phyloP scores from a whole-genome alignment of 2,888 invertebrate genomes.

The Epirrhoe alternata region DNA sequence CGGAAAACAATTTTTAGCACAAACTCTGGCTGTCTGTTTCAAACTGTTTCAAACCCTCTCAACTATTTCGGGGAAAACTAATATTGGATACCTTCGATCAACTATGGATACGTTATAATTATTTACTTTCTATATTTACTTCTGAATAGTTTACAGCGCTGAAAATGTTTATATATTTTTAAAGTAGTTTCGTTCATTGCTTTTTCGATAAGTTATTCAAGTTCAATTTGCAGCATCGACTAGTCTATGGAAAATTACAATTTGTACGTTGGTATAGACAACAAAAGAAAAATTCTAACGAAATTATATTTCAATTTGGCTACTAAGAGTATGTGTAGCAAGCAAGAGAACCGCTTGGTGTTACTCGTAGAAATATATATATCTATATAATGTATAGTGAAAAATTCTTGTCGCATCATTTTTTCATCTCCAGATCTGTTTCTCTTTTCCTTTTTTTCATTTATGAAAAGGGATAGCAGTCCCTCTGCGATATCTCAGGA shows the following conservation, averaged over 20 bases:
- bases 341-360: too few relatives aligned
- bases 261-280: too few relatives aligned
- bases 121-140: background rate
- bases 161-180: too few relatives aligned
- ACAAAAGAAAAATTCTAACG: too few relatives aligned
- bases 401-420: background rate
- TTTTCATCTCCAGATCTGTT: background rate
- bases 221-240: too few relatives aligned
- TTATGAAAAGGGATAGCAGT: slow-evolving; percentile 1
- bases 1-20: slow-evolving; percentile 4
- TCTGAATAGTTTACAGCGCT: background rate
- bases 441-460: background rate
- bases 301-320: too few relatives aligned
- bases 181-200: too few relatives aligned
- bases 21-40: slow-evolving; percentile 1
- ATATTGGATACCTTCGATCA: too few relatives aligned
- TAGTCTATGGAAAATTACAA: too few relatives aligned
- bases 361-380: too few relatives aligned
- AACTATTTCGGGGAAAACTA: background rate
- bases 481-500: background rate
- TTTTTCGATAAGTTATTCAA: too few relatives aligned
- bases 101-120: background rate
- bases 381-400: background rate
- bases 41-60: background rate
- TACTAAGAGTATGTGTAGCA: too few relatives aligned